Conservation (phyloP, 2,113 vertebrate genomes). For the Gopherus evgoodei region DNA sequence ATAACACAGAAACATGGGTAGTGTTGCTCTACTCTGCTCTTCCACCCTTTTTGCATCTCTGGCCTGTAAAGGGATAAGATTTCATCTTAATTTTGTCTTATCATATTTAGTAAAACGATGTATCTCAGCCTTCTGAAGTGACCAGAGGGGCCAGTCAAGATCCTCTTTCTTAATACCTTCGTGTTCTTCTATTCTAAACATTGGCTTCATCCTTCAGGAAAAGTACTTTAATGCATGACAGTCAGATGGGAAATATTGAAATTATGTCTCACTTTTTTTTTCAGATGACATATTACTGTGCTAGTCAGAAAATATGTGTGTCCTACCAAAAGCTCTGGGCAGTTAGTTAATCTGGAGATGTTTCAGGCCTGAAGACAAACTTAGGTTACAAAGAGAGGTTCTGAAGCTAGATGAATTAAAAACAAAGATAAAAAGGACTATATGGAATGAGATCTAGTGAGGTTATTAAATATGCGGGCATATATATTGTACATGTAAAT, state of each 20-base stretch:
- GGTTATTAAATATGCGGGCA: neutral
- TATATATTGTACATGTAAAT: neutral
- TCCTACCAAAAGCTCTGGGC: neutral
- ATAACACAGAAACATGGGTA: neutral
- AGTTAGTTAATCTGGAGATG: neutral
- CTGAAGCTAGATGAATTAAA: neutral
- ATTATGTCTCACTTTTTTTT: neutral
- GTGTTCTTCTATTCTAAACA: neutral
- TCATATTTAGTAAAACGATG: neutral
- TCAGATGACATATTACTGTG: neutral
- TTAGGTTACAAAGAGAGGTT: neutral
- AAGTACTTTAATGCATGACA: neutral
- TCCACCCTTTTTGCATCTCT: neutral
- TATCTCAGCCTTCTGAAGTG: neutral
- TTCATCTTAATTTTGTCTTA: neutral
- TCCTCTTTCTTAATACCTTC: neutral
- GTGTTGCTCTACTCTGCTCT: neutral
- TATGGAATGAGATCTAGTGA: neutral
- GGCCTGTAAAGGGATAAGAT: neutral
- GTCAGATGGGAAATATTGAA: neutral
- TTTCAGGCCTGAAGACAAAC: neutral
- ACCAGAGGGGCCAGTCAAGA: neutral
- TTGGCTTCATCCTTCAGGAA: neutral
- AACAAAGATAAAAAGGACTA: neutral
- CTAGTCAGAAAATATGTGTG: neutral